Evolutionary conservation across 2,888 invertebrate genomes (phyloP), one percentile per base, ranked within the genome.

Genomic region (Oligia latruncula): DNA sequence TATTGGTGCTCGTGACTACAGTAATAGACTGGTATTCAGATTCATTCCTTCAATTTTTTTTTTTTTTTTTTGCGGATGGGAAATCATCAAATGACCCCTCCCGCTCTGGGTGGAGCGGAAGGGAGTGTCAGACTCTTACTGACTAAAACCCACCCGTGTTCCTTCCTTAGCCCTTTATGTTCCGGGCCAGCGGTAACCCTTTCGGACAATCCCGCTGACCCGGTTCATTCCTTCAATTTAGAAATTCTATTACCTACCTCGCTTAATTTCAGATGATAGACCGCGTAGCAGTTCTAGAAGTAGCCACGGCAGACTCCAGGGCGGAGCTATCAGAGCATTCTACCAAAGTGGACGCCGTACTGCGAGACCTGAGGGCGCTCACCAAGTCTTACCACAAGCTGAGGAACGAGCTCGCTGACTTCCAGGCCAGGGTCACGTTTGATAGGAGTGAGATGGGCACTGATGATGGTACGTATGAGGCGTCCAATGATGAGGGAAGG

Each of bases 261-360:
- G 4, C 1, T 55, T 1, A n/a, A 55, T 67, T 71, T 11, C 89
- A 96, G 96, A 91, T 92, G 0, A 80, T 96, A 87, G 96, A 96
- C 74, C 93, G 96, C 0, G 90, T 96, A 8, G 95, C 97, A 71
- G 95, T 97, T 17, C 87, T 97, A 6, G 97, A 97, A 87, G 94
- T 97, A 40, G 96, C 97, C 2, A 95, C 97, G 29, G 97, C 97
- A 5, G 97, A 97, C 88, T 95, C 95, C 0, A 94, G 97, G 35
- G 97, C 95, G 0, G 96, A 96, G 62, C 87, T 94, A 0, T 87
- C 95, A 0, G 95, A 96, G 46, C 95, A 94, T 11, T 90, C 93
- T 0, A 81, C 91, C 1, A 92, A 93, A 71, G 92, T 95, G 86
- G 96, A 96, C 85, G 84, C 93, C 6, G 89, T 96, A 9, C 86